phyloP scores from a whole-genome alignment of 1,140 invertebrate species.

The Charaxes varanes region DNA sequence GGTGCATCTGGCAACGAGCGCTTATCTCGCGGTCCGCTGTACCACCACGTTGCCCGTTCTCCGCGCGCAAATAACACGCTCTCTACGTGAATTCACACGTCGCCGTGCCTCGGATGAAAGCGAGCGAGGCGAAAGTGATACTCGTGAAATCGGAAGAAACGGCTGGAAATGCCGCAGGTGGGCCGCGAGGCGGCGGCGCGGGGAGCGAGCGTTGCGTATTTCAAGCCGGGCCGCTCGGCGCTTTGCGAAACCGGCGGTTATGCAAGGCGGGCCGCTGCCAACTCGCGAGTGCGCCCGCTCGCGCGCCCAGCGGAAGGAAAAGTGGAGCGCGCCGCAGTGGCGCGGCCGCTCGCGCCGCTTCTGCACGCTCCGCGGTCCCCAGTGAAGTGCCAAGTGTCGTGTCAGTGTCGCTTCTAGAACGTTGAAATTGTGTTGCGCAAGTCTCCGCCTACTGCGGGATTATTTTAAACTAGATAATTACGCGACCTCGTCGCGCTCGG shows the following conservation, averaged over 20 bases:
- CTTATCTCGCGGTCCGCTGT: slow-evolving; percentile 33
- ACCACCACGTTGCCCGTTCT: slow-evolving; percentile 19
- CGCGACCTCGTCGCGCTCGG: slow-evolving; percentile 34
- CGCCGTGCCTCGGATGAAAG: slow-evolving; percentile 45
- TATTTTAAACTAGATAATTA: slow-evolving; percentile 66
- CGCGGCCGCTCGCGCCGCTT: slow-evolving; percentile 59
- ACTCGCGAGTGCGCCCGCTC: slow-evolving; percentile 58
- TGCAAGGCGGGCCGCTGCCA: slow-evolving; percentile 68
- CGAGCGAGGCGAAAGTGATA: slow-evolving; percentile 61
- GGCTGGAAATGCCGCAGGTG: slow-evolving; percentile 39
- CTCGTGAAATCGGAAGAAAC: slow-evolving; percentile 48
- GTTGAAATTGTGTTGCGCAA: slow-evolving; percentile 63
- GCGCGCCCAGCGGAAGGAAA: slow-evolving; percentile 68
- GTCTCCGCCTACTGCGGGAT: slow-evolving; percentile 62
- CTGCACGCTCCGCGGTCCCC: slow-evolving; percentile 49
- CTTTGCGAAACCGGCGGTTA: slow-evolving; percentile 68
- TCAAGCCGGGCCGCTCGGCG: slow-evolving; percentile 55
- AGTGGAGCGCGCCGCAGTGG: slow-evolving; percentile 70
- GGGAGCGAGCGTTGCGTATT: slow-evolving; percentile 43
- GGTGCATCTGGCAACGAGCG: slow-evolving; percentile 49
- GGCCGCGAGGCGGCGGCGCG: slow-evolving; percentile 36
- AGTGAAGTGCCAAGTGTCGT: slow-evolving; percentile 66
- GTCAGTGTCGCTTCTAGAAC: slow-evolving; percentile 68
- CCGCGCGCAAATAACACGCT: slow-evolving; percentile 17
- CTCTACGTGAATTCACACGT: slow-evolving; percentile 20